These are phyloP conservation scores for Erynnis tages DNA, from an alignment of 2,888 invertebrate species.

Conservation along the genomic window DNA sequence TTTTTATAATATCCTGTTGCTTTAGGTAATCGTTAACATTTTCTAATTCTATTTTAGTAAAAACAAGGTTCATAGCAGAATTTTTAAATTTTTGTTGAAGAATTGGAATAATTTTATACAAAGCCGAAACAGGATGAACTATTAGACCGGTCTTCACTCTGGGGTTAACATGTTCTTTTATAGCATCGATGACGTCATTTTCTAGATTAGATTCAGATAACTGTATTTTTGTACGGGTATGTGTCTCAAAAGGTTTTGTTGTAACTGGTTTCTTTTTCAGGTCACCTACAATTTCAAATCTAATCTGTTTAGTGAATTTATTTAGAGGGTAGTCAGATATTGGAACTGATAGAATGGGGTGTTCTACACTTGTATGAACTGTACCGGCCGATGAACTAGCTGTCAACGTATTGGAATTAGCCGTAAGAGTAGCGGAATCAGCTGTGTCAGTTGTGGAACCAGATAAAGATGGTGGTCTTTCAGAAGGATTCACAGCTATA, in stretches of 20 bases:
- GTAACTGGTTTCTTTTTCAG: background rate
- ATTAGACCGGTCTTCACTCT: background rate
- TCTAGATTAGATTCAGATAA: constrained; percentile 1
- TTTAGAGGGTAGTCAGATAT: constrained; percentile 10
- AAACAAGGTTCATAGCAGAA: background rate
- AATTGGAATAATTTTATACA: background rate
- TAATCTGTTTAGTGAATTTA: constrained; percentile 2
- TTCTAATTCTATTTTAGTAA: background rate
- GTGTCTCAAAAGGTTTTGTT: constrained; percentile 5
- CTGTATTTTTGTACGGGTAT: constrained; percentile 2
- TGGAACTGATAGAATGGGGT: background rate
- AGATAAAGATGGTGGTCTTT: background rate
- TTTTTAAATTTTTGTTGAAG: background rate
- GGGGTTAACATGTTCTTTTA: background rate
- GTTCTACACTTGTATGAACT: background rate
- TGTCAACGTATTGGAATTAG: background rate
- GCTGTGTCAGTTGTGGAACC: background rate
- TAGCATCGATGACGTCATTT: background rate
- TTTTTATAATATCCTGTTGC: background rate
- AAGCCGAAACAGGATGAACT: background rate
- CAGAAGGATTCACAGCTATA: background rate
- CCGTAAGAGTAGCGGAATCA: background rate
- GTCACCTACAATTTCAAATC: background rate
- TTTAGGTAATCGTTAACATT: background rate
- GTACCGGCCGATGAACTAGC: background rate